Base-by-base conservation (phyloP, 2,888 invertebrate genomes). In the Leptopterna dolabrata region DNA sequence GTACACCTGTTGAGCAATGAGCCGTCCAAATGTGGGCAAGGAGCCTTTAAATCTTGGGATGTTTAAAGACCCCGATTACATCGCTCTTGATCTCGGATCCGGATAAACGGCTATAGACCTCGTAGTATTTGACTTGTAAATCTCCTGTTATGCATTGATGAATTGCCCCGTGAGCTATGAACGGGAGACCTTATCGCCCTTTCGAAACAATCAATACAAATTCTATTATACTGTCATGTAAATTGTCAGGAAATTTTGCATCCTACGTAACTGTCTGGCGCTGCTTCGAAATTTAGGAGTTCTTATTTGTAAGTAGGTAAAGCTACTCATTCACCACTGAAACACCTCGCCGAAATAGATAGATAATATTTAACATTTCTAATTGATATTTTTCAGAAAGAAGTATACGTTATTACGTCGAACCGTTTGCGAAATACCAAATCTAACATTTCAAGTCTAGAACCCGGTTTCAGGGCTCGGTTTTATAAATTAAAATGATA, bases 11-110 rank as follows among this genome's bases (percentile, higher is more conserved):
- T 73, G 73, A 73, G 73, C 73, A 73, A 73, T 16, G 14, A 16
- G 30, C 73, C 29, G 73, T 73, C 73, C 73, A 73, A 73, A 73
- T 73, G 73, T 73, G 73, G 73, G 36, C 73, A 41, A n/a, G 73
- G 36, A 41, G 73, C 36, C 73, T 41, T 73, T 73, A 73, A 73
- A 73, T 73, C 73, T 30, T 73, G 36, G 36, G 24, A 16, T 11
- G 36, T 30, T 36, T 73, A 30, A 73, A 73, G 36, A 19, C 36
- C 73, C 73, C 36, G 16, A 36, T 73, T 41, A 41, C 73, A 73
- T 73, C 73, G 73, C 73, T 73, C 73, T 41, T 73, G 73, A 73
- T 73, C 73, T 41, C 36, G 73, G 73, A 41, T 19, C 73, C 73
- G 36, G 73, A 73, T 73, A 73, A 73, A 36, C 36, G 73, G 73